phyloP scores from a whole-genome alignment of 2,797 vertebrate genomes.

The Cuniculus paca region DNA sequence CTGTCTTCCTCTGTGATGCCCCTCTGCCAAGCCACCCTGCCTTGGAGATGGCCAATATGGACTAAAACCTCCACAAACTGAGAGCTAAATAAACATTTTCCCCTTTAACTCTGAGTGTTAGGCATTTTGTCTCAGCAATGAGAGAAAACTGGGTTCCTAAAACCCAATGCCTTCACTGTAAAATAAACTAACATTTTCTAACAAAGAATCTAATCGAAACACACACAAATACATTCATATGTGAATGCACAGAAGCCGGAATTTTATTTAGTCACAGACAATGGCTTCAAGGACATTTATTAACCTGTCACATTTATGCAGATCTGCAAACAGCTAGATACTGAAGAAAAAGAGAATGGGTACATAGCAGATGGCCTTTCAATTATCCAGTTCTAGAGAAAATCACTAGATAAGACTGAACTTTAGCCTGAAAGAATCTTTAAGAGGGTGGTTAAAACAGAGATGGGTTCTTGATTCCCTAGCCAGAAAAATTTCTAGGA shows the following conservation, averaged over 20 bases:
- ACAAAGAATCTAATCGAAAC: neutral
- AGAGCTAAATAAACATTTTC: neutral
- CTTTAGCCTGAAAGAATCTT: neutral
- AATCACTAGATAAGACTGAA: neutral
- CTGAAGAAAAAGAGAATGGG: neutral
- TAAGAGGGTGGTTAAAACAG: neutral
- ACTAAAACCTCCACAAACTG: neutral
- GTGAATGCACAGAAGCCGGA: neutral
- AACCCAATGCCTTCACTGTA: neutral
- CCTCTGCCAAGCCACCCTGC: neutral
- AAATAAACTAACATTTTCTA: conserved; percentile 25
- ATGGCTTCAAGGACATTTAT: neutral
- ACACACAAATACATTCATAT: no score
- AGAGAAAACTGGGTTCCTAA: neutral
- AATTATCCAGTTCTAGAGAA: neutral
- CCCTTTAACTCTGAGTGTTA: neutral
- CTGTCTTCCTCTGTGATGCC: neutral
- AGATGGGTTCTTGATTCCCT: neutral
- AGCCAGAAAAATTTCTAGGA: conserved; percentile 25
- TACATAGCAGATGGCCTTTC: neutral
- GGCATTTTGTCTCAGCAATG: neutral
- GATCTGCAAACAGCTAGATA: neutral
- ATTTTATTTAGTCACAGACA: conserved; percentile 1
- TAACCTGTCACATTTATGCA: neutral
- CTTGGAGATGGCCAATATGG: neutral